A percentile compares a stretch with the other conserved stretches of the same genome.
These are phyloP conservation scores for Acholoe squamosa DNA, from an alignment of 2,888 invertebrate genomes.

Conservation along the genomic window DNA sequence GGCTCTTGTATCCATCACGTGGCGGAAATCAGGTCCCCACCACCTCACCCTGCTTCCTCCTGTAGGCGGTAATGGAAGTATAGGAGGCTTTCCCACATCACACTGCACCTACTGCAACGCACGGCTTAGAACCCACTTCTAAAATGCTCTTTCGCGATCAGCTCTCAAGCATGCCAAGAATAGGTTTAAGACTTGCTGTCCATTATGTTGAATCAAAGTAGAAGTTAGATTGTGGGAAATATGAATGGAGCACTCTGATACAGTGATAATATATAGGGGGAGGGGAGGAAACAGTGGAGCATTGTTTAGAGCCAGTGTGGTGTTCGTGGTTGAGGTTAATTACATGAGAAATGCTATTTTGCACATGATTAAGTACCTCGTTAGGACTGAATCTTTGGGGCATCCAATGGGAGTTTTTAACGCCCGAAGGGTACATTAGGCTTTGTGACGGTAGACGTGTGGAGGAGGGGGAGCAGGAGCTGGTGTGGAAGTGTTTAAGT, in stretches of 20 bases:
- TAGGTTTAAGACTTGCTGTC: too few species aligned
- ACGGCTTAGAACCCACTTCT: too few species aligned
- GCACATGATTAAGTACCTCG: constrained; percentile 36
- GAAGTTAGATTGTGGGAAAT: background rate
- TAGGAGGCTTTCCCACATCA: too few species aligned
- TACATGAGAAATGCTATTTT: constrained; percentile 14
- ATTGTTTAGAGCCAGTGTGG: background rate
- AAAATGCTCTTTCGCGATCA: too few species aligned
- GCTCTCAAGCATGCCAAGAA: too few species aligned
- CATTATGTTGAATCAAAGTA: background rate
- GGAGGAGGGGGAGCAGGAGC: background rate
- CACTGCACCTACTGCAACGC: too few species aligned
- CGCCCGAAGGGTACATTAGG: background rate
- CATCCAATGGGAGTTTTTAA: too few species aligned
- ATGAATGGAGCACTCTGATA: background rate
- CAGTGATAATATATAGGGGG: too few species aligned
- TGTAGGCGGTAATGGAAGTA: too few species aligned
- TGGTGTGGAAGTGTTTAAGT: constrained; percentile 1
- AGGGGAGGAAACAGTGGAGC: background rate
- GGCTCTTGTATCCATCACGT: background rate
- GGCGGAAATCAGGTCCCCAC: background rate
- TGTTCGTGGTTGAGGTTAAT: constrained; percentile 8
- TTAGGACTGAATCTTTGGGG: background rate
- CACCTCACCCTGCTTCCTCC: too few species aligned
- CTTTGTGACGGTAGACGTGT: background rate